Percentiles rank a stretch among this genome's conserved stretches.
These are phyloP conservation scores for Agapostemon virescens DNA, from an alignment of 2,888 invertebrate genomes.

Conservation along the genomic window DNA sequence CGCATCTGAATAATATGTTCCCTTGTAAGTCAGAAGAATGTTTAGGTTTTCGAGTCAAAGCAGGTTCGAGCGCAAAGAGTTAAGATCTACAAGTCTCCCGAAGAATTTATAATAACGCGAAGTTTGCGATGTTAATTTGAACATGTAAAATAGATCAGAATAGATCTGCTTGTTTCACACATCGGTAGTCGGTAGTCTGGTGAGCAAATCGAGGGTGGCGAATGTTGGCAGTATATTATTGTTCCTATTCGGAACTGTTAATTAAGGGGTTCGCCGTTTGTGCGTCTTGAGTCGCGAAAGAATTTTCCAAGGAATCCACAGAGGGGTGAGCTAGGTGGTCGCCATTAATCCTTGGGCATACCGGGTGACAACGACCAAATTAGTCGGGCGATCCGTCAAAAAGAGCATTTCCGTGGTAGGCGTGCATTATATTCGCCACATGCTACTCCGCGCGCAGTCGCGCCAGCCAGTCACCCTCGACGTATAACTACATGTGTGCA, in stretches of 20 bases:
- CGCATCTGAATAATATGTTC: too few species aligned
- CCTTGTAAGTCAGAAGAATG: too few species aligned
- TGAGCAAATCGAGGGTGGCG: constrained; percentile 35
- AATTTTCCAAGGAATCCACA: constrained; percentile 63
- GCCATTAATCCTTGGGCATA: constrained; percentile 63
- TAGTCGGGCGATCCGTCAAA: constrained; percentile 73
- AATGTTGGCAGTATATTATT: constrained; percentile 51
- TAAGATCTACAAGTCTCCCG: neutral
- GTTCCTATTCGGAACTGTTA: constrained; percentile 54
- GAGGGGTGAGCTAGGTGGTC: constrained; percentile 64
- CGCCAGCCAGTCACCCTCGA: constrained; percentile 28
- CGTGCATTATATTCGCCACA: constrained; percentile 66
- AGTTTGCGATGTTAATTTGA: neutral
- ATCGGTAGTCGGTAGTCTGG: constrained; percentile 18
- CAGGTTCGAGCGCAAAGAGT: too few species aligned
- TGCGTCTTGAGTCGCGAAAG: constrained; percentile 36
- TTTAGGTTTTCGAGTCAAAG: too few species aligned
- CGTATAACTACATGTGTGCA: neutral
- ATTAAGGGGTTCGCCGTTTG: constrained; percentile 50
- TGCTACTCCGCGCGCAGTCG: constrained; percentile 50
- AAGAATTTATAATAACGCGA: neutral
- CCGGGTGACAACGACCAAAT: constrained; percentile 69
- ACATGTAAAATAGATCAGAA: constrained; percentile 3
- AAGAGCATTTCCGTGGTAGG: constrained; percentile 68
- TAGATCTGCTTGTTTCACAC: neutral